phyloP scores from a whole-genome alignment of 2,888 invertebrate genomes.

The Protodeltote pygarga region DNA sequence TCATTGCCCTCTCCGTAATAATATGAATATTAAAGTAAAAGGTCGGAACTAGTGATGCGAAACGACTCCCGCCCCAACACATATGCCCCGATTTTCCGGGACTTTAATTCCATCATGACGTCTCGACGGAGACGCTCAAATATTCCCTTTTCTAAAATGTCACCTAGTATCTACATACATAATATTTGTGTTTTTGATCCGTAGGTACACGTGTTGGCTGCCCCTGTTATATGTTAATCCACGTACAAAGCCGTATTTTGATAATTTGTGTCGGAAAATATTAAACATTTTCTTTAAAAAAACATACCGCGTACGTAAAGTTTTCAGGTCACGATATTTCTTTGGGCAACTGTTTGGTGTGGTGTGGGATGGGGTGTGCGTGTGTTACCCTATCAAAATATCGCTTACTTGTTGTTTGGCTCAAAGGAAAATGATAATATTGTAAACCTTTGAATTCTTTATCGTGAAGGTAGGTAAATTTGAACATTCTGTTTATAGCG shows the following conservation, averaged over 20 bases:
- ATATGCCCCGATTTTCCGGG: slow-evolving; percentile 49
- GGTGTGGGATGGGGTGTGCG: slow-evolving; percentile 2
- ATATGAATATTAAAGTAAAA: slow-evolving; percentile 55
- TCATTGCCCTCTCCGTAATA: slow-evolving; percentile 51
- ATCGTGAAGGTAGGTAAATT: no score
- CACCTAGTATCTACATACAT: slow-evolving; percentile 25
- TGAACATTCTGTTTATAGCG: no score
- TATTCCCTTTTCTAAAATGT: slow-evolving; percentile 44
- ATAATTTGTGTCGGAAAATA: slow-evolving; percentile 6
- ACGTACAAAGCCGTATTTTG: slow-evolving; percentile 17
- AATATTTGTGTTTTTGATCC: slow-evolving; percentile 41
- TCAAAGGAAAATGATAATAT: slow-evolving; percentile 13
- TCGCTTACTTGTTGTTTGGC: slow-evolving; percentile 10
- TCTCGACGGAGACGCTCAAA: slow-evolving; percentile 43
- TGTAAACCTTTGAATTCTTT: slow-evolving; percentile 8
- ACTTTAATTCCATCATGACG: slow-evolving; percentile 42
- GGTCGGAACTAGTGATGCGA: slow-evolving; percentile 50
- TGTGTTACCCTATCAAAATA: slow-evolving; percentile 10
- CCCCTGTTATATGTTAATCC: slow-evolving; percentile 36
- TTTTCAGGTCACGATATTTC: slow-evolving; percentile 29
- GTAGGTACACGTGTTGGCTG: slow-evolving; percentile 31
- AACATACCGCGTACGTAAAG: slow-evolving; percentile 7
- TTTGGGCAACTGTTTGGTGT: slow-evolving; percentile 20
- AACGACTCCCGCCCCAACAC: slow-evolving; percentile 34
- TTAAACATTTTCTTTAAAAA: slow-evolving; percentile 10